Base-by-base conservation (phyloP, 64 coral and sea anemone genomes). In the Orbicella faveolata region DNA sequence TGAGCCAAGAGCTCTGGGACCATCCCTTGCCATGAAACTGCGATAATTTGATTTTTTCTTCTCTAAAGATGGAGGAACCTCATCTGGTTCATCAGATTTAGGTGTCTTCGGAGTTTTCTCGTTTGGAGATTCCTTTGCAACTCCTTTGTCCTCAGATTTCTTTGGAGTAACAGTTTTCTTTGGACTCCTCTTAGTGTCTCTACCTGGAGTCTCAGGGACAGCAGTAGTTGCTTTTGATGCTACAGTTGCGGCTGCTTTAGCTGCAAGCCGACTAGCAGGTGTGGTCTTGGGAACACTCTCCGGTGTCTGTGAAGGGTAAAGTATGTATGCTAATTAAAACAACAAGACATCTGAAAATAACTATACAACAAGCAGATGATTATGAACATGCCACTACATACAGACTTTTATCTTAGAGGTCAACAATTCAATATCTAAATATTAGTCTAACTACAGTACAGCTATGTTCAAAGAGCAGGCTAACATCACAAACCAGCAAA, bases 1-100 rank as follows among this genome's bases (percentile, higher is more conserved):
- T 3, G 96, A 85, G 34, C 94, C 94, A 25, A 99, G 76, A 20
- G 91, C 88, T 52, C 74, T 41, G 0, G 96, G 96, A 33, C 96
- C 96, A 88, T 93, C 94, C 53, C 96, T 68, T 61, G 83, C 75
- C 96, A 99, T 93, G 66, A 95, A 99, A 86, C 79, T 99, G 21
- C 83, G 82, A 48, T 95, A 99, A 20, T 84, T 88, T 23, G 96
- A 99, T 61, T 84, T 90, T 57, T 88, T 99, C 78, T 95, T 95
- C 55, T 99, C 96, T 26, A 99, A 88, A 54, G 96, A 96, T 18
- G 96, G 86, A 51, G 96, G 96, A 2, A 92, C 66, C 36, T 88
- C 80, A 34, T 89, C 75, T 19, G 48, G 9, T 26, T 16, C 20
- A 21, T 89, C 55, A 37, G 26, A 23, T 75, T 78, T 90, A 11